phyloP scores from a whole-genome alignment of 2,888 invertebrate genomes.

The Lasius platythorax region DNA sequence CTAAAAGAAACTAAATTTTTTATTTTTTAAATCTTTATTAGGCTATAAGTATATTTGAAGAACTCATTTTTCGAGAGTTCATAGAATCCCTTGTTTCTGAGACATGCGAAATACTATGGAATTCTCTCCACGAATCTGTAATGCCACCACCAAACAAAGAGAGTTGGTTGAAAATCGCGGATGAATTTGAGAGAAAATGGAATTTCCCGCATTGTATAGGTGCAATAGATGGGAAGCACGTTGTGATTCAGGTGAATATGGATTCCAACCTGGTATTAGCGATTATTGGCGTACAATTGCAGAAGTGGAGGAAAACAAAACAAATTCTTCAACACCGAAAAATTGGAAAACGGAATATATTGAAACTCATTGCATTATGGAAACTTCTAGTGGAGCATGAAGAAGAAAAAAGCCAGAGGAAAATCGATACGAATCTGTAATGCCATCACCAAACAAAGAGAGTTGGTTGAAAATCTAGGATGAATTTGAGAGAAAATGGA shows the following conservation, averaged over 20 bases:
- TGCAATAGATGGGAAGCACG: slow-evolving; percentile 13
- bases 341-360: background rate
- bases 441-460: background rate
- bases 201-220: background rate
- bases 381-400: background rate
- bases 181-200: slow-evolving; percentile 2
- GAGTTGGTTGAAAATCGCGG: background rate
- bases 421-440: background rate
- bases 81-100: too few relatives aligned
- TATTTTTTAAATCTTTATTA: background rate
- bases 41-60: background rate
- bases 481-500: background rate
- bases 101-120: too few relatives aligned
- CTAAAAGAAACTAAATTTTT: background rate
- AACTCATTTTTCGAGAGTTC: too few relatives aligned
- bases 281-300: background rate
- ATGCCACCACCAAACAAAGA: background rate
- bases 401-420: background rate
- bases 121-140: background rate
- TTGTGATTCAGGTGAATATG: background rate
- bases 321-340: background rate
- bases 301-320: background rate
- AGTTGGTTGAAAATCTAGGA: background rate
- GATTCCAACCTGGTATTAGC: background rate
- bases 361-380: slow-evolving; percentile 8